These are phyloP conservation scores for Drosophila eohydei DNA, from an alignment of 2,888 invertebrate genomes.

Conservation along the genomic window DNA sequence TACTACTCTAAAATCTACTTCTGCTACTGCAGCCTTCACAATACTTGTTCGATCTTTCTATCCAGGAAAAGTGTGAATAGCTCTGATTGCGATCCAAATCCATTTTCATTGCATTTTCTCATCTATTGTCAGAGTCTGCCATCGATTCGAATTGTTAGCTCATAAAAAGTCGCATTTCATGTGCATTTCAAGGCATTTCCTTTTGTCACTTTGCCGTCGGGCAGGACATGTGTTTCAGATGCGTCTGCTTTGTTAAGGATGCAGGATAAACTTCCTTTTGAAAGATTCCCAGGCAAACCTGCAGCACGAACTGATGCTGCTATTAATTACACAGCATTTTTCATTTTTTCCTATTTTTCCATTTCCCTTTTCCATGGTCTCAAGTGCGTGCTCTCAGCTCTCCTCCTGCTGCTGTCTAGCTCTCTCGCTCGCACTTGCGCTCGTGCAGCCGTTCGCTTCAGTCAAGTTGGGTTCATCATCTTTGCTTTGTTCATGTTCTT, in stretches of 20 bases:
- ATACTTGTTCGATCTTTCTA: not conserved
- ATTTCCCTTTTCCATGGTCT: constrained; percentile 29
- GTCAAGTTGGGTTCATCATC: constrained; percentile 45
- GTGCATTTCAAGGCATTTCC: constrained; percentile 61
- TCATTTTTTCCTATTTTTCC: constrained; percentile 48
- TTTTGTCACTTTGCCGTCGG: constrained; percentile 56
- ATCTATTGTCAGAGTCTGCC: constrained; percentile 24
- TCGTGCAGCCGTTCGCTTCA: constrained; percentile 43
- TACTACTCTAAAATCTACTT: not conserved
- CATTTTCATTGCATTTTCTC: not conserved
- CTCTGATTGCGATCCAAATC: constrained; percentile 26
- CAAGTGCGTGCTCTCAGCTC: constrained; percentile 43
- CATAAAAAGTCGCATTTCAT: constrained; percentile 61
- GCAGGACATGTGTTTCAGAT: constrained; percentile 33
- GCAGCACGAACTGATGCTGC: constrained; percentile 30
- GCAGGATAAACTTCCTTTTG: constrained; percentile 65
- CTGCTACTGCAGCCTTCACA: not conserved
- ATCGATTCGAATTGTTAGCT: constrained; percentile 23
- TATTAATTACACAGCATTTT: constrained; percentile 81
- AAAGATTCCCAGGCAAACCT: constrained; percentile 51
- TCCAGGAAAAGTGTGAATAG: constrained; percentile 43
- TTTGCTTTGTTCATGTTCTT: constrained; percentile 17
- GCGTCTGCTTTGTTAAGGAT: constrained; percentile 6
- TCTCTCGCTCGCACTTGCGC: not conserved
- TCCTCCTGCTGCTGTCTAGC: not conserved